Evolutionary conservation across 2,888 invertebrate species (phyloP), one percentile per base, ranked within the genome.

Genomic region (Orthosia incerta): DNA sequence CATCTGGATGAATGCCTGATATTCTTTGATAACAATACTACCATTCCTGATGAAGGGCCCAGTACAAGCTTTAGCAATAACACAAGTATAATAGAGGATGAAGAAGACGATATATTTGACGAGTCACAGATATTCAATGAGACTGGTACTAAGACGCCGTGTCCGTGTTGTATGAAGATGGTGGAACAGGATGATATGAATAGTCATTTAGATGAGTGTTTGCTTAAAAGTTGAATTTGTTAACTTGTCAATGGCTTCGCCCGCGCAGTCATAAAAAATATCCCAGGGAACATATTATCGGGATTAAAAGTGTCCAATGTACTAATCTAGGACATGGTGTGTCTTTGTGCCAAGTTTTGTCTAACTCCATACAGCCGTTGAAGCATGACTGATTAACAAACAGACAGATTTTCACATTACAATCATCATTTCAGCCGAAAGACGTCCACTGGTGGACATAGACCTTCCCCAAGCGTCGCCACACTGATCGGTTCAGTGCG

Each of bases 151-250:
- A 96, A 95, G 85, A 92, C 91, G 2, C 97, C 97, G 0, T 97
- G 97, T 85, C 97, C 97, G 0, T 96, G 97, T 87, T 97, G 97
- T 86, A 94, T 97, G 86, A 81, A 93, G 78, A 93, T 97, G 91
- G 86, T 97, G 56, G 93, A 95, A 82, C 93, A 95, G 84, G 85
- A 79, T 45, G 91, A 94, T 45, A 97, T 97, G 97, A 97, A 97
- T 87, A 82, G 87, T 2, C 97, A 97, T 93, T 95, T 97, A 68
- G 97, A 97, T 91, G 62, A 77, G 7, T 96, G 96, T 85, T 91
- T 95, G 76, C 82, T 70, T 3, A 48, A 83, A 67, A 83, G 79
- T 39, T 53, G 2, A 23, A 20, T 31, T 18, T 50, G 15, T 59
- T n/a, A 60, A n/a, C 20, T 39, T 39, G 7, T 3, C 39, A 39